Percentiles rank a stretch among this genome's conserved stretches.
phyloP scores from a whole-genome alignment of 2,797 vertebrate genomes.

The Furcifer pardalis region DNA sequence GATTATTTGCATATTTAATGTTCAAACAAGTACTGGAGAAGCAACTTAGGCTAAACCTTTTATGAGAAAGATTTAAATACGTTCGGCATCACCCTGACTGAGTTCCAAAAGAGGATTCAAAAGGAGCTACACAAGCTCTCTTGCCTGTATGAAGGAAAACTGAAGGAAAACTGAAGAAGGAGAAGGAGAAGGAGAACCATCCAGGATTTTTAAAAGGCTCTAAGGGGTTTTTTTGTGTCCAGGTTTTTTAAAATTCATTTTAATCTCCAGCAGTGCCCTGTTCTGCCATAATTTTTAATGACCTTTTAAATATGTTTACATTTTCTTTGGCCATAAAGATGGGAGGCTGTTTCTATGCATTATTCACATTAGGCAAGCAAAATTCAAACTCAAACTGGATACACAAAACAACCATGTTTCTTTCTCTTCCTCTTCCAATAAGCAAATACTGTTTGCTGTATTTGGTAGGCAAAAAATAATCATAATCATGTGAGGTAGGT shows the following conservation, averaged over 20 bases:
- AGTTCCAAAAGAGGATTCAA: conserved; percentile 72
- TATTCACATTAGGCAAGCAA: conserved; percentile 56
- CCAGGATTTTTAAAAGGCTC: conserved; percentile 39
- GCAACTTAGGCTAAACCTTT: conserved; percentile 81
- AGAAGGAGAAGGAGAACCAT: conserved; percentile 47
- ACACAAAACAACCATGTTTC: neutral
- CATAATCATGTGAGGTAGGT: neutral
- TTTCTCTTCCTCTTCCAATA: neutral
- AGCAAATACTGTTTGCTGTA: neutral
- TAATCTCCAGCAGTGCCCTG: conserved; percentile 56
- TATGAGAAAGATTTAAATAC: conserved; percentile 77
- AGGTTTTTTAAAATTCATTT: conserved; percentile 60
- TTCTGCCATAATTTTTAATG: conserved; percentile 56
- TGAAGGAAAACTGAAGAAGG: conserved; percentile 26
- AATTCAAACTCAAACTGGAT: conserved; percentile 3
- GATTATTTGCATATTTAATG: conserved; percentile 89
- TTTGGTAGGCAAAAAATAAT: too few relatives aligned
- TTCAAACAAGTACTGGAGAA: conserved; percentile 83
- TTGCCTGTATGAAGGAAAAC: conserved; percentile 50
- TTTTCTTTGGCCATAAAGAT: conserved; percentile 49
- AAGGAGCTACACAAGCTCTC: conserved; percentile 49
- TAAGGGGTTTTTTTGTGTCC: neutral
- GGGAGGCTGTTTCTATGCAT: conserved; percentile 42
- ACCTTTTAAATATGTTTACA: conserved; percentile 63
- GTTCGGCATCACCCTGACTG: conserved; percentile 70